phyloP scores from a whole-genome alignment of 2,113 vertebrate species.

The Talpa occidentalis region DNA sequence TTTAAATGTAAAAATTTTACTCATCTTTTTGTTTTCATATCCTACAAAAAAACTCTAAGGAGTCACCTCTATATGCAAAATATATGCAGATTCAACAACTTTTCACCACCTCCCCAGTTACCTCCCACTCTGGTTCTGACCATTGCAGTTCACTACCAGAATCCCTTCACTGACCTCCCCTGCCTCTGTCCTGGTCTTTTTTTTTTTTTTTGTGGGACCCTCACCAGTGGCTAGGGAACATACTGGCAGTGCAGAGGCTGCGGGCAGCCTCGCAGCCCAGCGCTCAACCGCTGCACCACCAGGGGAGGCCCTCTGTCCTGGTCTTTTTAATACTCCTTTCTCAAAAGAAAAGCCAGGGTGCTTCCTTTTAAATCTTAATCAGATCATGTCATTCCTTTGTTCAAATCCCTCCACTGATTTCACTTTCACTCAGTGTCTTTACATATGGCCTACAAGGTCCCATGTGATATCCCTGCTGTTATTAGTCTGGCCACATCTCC shows the following conservation, averaged over 20 bases:
- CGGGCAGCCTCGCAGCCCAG: too few species aligned
- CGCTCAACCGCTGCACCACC: too few species aligned
- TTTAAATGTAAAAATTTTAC: background rate
- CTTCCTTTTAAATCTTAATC: conserved; percentile 11
- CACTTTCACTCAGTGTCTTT: background rate
- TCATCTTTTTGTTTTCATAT: background rate
- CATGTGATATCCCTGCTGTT: background rate
- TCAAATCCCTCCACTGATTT: background rate
- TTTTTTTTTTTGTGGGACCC: too few species aligned
- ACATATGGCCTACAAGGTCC: background rate
- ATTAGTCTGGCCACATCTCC: background rate
- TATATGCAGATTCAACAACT: background rate
- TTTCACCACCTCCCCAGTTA: background rate
- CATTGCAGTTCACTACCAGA: background rate
- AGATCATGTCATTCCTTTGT: background rate
- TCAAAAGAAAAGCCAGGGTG: background rate
- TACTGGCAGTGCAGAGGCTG: too few species aligned
- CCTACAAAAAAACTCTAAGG: background rate
- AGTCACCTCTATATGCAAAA: background rate
- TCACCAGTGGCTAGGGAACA: too few species aligned
- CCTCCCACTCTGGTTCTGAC: background rate
- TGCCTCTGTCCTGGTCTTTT: background rate
- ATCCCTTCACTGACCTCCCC: background rate
- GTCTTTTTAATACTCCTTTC: background rate
- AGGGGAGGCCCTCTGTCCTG: background rate